Evolutionary conservation across 2,888 invertebrate species (phyloP).

Genomic region (Cheilosia soror): DNA sequence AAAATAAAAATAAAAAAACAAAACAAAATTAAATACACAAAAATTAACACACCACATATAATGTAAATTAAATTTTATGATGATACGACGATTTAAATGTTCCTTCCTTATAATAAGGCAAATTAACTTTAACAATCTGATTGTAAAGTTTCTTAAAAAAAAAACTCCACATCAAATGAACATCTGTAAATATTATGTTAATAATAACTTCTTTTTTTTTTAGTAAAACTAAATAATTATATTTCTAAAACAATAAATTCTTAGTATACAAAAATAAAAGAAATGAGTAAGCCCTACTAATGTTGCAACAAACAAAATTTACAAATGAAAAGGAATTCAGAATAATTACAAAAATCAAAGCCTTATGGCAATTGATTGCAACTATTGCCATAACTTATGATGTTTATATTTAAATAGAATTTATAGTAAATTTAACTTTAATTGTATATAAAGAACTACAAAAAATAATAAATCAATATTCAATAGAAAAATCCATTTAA

Average conservation of each 20-base stretch:
- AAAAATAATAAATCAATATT: constrained; percentile 41
- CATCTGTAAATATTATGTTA: constrained; percentile 66
- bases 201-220: constrained; percentile 3
- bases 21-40: constrained; percentile 3
- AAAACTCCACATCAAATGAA: constrained; percentile 39
- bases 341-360: constrained; percentile 11
- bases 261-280: constrained; percentile 9
- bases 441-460: constrained; percentile 45
- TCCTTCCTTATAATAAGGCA: constrained; percentile 75
- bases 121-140: constrained; percentile 72
- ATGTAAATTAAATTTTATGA: constrained; percentile 44
- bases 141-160: constrained; percentile 66
- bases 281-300: background rate
- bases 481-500: constrained; percentile 45
- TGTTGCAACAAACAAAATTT: constrained; percentile 37
- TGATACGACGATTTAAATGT: constrained; percentile 74
- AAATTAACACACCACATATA: constrained; percentile 35
- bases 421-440: constrained; percentile 45
- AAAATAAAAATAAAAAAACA: constrained; percentile 1
- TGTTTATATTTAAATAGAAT: constrained; percentile 63
- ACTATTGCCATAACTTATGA: constrained; percentile 64
- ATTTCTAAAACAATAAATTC: constrained; percentile 20
- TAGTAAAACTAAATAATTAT: constrained; percentile 40
- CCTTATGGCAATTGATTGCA: constrained; percentile 46
- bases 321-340: constrained; percentile 22